Percentiles rank a stretch among this genome's conserved stretches.
Conservation (phyloP, 64 coral and sea anemone species). For the Stichodactyla helianthus region DNA sequence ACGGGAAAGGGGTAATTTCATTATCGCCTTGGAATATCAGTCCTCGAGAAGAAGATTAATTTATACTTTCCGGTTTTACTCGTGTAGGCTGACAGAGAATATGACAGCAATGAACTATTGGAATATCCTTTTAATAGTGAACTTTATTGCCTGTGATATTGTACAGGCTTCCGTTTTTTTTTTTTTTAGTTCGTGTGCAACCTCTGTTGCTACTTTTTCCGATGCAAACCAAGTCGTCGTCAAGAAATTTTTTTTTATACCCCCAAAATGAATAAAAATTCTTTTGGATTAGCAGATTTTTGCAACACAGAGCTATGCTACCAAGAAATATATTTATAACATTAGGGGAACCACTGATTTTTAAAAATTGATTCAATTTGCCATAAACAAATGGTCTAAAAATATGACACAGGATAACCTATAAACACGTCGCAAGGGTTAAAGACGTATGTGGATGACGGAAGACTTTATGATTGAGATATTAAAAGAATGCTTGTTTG, state of each 20-base stretch:
- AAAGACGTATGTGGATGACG: neutral
- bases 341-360: neutral
- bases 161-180: neutral
- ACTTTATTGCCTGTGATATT: neutral
- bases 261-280: neutral
- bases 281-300: neutral
- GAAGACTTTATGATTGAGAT: neutral
- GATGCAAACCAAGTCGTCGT: no score
- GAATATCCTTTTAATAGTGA: slow-evolving; percentile 7
- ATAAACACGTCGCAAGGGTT: neutral
- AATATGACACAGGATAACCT: neutral
- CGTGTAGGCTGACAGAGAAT: neutral
- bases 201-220: no score
- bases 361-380: neutral
- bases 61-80: neutral
- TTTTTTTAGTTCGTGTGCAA: no score
- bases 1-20: neutral
- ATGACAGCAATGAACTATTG: slow-evolving; percentile 1
- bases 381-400: neutral
- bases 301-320: neutral
- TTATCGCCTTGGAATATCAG: neutral
- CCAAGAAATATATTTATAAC: no score
- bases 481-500: neutral
- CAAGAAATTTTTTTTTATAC: neutral
- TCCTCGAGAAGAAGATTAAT: neutral